A percentile compares a stretch with the other conserved stretches of the same genome.
These are phyloP conservation scores for Tinamus guttatus DNA, from an alignment of 2,113 vertebrate genomes.

Conservation along the genomic window DNA sequence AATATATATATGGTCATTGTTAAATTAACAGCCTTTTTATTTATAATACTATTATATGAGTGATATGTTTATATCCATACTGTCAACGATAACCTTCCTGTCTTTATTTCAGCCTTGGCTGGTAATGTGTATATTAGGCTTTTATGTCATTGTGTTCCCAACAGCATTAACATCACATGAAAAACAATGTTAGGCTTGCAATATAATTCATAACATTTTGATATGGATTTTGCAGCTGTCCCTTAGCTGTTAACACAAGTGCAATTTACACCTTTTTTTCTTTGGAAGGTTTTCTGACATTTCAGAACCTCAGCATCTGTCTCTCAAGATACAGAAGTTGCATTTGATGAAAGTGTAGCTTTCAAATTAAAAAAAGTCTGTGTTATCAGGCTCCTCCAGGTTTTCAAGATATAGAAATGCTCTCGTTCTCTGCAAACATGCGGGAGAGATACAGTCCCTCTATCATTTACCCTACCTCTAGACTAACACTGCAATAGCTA, in stretches of 20 bases:
- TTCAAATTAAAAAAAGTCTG: conserved; percentile 30
- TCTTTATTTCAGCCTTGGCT: conserved; percentile 58
- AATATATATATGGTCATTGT: conserved; percentile 61
- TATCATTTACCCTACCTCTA: background rate
- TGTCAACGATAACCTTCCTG: conserved; percentile 61
- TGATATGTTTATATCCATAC: conserved; percentile 72
- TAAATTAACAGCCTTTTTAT: conserved; percentile 76
- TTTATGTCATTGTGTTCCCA: conserved; percentile 55
- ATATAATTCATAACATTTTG: conserved; percentile 20
- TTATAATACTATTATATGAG: conserved; percentile 74
- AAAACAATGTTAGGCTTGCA: background rate
- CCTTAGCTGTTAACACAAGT: conserved; percentile 7
- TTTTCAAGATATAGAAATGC: conserved; percentile 50
- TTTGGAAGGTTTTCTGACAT: background rate
- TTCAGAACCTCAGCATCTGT: conserved; percentile 30
- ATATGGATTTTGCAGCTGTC: background rate
- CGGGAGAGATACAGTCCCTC: background rate
- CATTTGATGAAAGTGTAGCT: conserved; percentile 27
- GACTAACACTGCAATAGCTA: conserved; percentile 28
- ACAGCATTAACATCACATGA: background rate
- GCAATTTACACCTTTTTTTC: background rate
- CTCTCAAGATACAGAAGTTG: conserved; percentile 17
- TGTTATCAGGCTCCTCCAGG: conserved; percentile 60
- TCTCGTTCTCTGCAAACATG: background rate
- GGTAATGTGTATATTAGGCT: conserved; percentile 45